Evolutionary conservation across 2,113 vertebrate genomes (phyloP), one percentile per base, ranked within the genome.

Genomic region (Pseudois nayaur): DNA sequence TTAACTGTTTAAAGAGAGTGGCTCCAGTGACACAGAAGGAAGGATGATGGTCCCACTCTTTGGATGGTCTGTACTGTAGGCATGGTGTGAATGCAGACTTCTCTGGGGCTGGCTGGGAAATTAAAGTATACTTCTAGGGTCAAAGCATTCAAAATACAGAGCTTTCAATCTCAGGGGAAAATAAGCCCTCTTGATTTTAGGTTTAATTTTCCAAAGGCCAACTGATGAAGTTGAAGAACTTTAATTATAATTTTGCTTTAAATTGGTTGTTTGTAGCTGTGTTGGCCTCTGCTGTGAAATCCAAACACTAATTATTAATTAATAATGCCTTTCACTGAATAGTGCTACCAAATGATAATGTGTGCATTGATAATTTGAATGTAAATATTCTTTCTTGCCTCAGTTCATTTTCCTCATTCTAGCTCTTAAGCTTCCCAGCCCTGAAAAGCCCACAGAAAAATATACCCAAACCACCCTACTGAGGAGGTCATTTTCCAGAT

Each of bases 111-210:
- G 59, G 23, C 55, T 87, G 57, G 59, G 57, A 87, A 91, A 87
- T 88, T 50, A 82, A 89, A 97, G 91, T 82, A 45, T 13, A 45
- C 43, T 78, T 91, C 60, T 90, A 67, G 57, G 29, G n/a, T 88
- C 64, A 92, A 76, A 94, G 21, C 43, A 52, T 86, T 92, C 45
- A 64, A 83, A 94, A 85, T 82, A 60, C 3, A 88, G n/a, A 59
- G 27, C 15, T 97, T 91, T 89, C 25, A 64, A 59, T 91, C 33
- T 15, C 67, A 81, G 84, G 59, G 60, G 76, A 33, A 86, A 91
- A 93, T 89, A 89, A 92, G 8, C 67, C 89, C 40, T 94, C 89
- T 55, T 94, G 90, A 78, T 89, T 92, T 96, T 97, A 95, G 60
- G 64, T 81, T 97, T 89, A 74, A 59, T 92, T 97, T 96, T 45